Evolutionary conservation across 2,113 vertebrate species (phyloP).

Genomic region (Megaptera novaeangliae): DNA sequence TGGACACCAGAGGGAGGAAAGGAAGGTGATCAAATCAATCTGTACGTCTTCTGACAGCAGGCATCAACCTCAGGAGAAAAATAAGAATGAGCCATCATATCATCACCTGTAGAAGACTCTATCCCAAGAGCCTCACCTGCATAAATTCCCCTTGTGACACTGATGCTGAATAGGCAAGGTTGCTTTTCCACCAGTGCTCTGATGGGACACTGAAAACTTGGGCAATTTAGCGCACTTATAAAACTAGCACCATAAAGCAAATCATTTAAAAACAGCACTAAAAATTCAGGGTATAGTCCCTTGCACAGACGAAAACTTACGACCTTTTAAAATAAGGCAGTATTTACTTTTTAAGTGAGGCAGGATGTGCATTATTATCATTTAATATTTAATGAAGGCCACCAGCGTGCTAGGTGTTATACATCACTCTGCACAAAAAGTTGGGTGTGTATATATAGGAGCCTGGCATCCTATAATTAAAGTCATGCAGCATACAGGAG

Average conservation of each 20-base stretch:
- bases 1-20: background rate
- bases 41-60: background rate
- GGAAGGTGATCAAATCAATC: background rate
- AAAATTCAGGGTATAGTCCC: background rate
- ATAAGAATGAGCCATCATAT: no score
- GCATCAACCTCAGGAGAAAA: background rate
- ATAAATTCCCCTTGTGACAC: accelerated
- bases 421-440: background rate
- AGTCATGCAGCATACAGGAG: background rate
- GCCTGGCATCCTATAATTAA: background rate
- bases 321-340: conserved; percentile 37
- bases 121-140: background rate
- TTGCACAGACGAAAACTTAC: conserved; percentile 32
- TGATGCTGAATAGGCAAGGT: background rate
- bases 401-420: background rate
- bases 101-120: background rate
- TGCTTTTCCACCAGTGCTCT: background rate
- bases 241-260: background rate
- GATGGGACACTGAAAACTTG: background rate
- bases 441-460: background rate
- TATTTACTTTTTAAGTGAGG: conserved; percentile 47
- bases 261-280: background rate
- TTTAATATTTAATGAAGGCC: conserved; percentile 49
- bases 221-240: background rate
- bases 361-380: background rate